Evolutionary conservation across 2,797 vertebrate species (phyloP), one percentile per base, ranked within the genome.

Genomic region (Coranthus polyacanthus): DNA sequence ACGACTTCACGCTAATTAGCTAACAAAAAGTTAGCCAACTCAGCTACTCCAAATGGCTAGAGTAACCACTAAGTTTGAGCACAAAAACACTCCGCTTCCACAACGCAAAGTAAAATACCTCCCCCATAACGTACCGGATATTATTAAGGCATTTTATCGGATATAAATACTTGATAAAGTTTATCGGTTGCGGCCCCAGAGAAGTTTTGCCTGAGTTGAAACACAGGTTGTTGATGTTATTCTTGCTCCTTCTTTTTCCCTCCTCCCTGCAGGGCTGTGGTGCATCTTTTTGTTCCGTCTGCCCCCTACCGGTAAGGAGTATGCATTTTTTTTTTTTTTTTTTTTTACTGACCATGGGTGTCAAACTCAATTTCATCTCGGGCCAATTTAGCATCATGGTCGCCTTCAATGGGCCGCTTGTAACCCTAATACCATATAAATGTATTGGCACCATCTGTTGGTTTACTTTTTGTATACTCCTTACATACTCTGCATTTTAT

Each of bases 211-310:
- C 36, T 1, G 16, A 72, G 66, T 70, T 68, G 24, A 55, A 64
- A 65, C 73, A 72, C 65, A 24, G 58, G 20, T 81, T 78, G 83
- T 78, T 84, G 71, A 73, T 59, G 69, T 62, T 12, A 24, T 20
- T 41, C 58, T 53, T 5, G 66, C 67, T 80, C 84, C 82, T 80
- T 75, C 7, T 49, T 37, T 45, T 34, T n/a, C n/a, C n/a, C n/a
- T n/a, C n/a, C n/a, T n/a, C n/a, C n/a, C n/a, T n/a, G n/a, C n/a
- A n/a, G n/a, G n/a, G 11, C 46, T 1, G 12, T 7, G 10, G 6
- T 7, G 5, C 55, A 2, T 1, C 0, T 41, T 3, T 1, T 12
- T 1, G 20, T 5, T n/a, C 26, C 58, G 39, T 22, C 42, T 34
- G 69, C 64, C 70, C 57, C 70, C 86, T 79, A 8, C 4, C 12